Evolutionary conservation across 2,797 vertebrate species (phyloP), one percentile per base, ranked within the genome.

Genomic region (Macrochelys suwanniensis): DNA sequence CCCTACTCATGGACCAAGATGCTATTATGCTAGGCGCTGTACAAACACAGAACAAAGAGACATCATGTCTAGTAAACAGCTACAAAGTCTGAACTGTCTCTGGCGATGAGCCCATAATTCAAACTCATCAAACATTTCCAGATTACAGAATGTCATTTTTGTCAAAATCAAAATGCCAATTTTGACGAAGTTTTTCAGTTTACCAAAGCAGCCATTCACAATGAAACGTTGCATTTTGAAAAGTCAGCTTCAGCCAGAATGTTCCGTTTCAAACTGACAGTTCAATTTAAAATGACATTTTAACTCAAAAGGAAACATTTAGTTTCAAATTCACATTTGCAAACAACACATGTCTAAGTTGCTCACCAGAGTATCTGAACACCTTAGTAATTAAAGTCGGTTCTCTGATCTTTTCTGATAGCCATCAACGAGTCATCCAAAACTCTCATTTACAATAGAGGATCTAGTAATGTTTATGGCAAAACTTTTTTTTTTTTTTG

Each of bases 361-460:
- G 56, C 28, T 65, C 15, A 17, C 33, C 33, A 7, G 4, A 31
- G 61, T 17, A 65, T 16, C 61, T n/a, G 61, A 65, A 33, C 16
- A 3, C 19, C 65, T 71, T 23, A 37, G 19, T 42, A 23, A 71
- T 26, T 61, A 9, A n/a, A 53, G 17, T 85, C 89, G n/a, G 1
- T 33, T 87, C 42, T 1, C 33, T 80, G 50, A 2, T 11, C 42
- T 83, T 91, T 77, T 21, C 31, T 45, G 54, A 74, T 54, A n/a
- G n/a, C 0, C 7, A 1, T 1, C 50, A 2, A 6, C 2, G 3
- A 57, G 71, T 10, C 68, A 71, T 23, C n/a, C 68, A 42, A 25
- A 37, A 23, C 21, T 71, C 68, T 71, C 21, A 71, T 42, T 23
- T 25, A 37, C 19, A 37, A 42, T 23, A 37, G 5, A 42, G 23